Conservation (phyloP, 2,113 vertebrate genomes). For the Hippocampus guttulatus region DNA sequence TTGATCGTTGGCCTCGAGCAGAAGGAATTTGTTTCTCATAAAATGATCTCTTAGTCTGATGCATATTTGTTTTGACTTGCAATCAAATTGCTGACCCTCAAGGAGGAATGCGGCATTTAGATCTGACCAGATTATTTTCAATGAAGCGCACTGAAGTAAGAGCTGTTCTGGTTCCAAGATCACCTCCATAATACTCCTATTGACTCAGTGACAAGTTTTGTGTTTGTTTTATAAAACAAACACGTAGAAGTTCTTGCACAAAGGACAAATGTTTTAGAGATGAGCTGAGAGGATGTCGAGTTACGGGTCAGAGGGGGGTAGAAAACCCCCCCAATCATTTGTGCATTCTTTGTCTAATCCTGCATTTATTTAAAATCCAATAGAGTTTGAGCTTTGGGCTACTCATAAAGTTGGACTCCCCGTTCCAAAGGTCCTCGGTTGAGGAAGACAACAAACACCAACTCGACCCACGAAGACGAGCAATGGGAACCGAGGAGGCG, state of each 20-base stretch:
- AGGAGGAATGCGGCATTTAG: too few species aligned
- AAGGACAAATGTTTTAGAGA: neutral
- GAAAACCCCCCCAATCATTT: neutral
- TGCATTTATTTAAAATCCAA: constrained; percentile 8
- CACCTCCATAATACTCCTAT: constrained; percentile 7
- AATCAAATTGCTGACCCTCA: neutral
- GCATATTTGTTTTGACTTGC: neutral
- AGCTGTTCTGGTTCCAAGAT: neutral
- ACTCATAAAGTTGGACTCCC: constrained; percentile 45
- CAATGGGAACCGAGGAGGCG: constrained; percentile 36
- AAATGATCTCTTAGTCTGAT: neutral
- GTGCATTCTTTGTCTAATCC: constrained; percentile 47
- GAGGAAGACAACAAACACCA: constrained; percentile 31
- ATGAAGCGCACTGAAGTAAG: neutral
- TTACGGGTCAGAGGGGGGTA: neutral
- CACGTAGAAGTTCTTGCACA: neutral
- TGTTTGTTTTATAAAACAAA: constrained; percentile 38
- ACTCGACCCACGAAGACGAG: neutral
- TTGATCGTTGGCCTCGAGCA: neutral
- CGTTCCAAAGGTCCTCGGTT: constrained; percentile 68
- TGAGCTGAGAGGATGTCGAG: neutral
- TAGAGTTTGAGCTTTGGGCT: constrained; percentile 25
- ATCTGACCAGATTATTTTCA: neutral
- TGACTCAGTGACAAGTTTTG: constrained; percentile 8
- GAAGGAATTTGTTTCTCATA: neutral